Percentiles rank a stretch among this genome's conserved stretches.
Evolutionary conservation across 2,888 invertebrate genomes (phyloP).

Genomic region (Octodonta nipae): DNA sequence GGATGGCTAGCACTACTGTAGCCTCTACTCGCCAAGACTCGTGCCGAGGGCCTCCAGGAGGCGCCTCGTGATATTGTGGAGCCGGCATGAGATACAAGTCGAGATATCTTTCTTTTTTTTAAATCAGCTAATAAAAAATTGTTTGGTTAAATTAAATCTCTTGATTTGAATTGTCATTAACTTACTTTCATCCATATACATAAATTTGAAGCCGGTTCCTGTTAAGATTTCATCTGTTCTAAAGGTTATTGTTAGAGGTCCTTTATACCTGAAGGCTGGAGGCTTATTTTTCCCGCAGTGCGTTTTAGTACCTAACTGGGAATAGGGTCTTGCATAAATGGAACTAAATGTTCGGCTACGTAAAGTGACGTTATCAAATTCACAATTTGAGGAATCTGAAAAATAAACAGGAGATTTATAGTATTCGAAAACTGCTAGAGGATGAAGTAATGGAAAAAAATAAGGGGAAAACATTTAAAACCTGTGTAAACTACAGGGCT

Average conservation of each 20-base stretch:
- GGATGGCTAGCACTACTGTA: no score
- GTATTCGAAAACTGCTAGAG: no score
- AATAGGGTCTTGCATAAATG: slow-evolving; percentile 16
- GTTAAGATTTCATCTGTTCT: slow-evolving; percentile 43
- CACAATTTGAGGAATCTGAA: not conserved
- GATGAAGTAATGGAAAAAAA: no score
- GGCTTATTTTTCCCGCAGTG: slow-evolving; percentile 41
- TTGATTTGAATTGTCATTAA: not conserved
- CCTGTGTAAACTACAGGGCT: no score
- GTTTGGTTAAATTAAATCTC: not conserved
- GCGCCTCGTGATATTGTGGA: no score
- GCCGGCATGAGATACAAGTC: no score
- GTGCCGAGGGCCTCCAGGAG: no score
- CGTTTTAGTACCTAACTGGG: slow-evolving; percentile 18
- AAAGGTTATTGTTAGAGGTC: slow-evolving; percentile 39
- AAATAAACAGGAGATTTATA: no score
- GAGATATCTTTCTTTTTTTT: no score
- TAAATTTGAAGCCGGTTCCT: slow-evolving; percentile 45
- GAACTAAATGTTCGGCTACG: not conserved
- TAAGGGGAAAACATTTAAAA: no score
- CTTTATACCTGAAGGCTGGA: slow-evolving; percentile 26
- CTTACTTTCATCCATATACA: slow-evolving; percentile 44
- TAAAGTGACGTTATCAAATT: slow-evolving; percentile 21
- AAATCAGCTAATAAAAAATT: no score
- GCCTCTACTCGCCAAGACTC: no score